Percentiles rank a stretch among this genome's conserved stretches.
Conservation (phyloP, 2,797 vertebrate species). For the Enteromius paludinosus region DNA sequence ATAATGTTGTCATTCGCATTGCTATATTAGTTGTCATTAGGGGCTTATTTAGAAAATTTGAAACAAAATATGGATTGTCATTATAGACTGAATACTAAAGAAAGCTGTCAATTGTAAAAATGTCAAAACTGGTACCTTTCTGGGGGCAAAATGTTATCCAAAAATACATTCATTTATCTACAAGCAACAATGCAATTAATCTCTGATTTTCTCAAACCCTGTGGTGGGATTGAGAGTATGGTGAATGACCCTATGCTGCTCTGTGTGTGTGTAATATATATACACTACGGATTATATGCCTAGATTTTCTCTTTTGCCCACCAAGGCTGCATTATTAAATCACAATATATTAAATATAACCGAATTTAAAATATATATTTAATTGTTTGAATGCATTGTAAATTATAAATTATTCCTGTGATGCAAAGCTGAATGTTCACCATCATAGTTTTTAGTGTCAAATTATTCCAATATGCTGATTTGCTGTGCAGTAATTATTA, state of each 20-base stretch:
- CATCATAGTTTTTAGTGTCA: background rate
- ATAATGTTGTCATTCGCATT: conserved; percentile 18
- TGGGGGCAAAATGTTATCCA: background rate
- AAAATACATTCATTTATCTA: background rate
- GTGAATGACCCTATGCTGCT: background rate
- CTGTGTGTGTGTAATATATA: background rate
- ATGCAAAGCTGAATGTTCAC: background rate
- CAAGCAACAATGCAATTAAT: background rate
- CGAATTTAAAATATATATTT: background rate
- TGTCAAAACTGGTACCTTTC: background rate
- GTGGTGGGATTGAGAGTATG: background rate
- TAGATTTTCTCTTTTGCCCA: background rate
- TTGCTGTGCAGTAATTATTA: background rate
- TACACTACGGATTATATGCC: no score
- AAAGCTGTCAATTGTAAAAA: background rate
- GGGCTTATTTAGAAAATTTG: background rate
- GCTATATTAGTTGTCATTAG: conserved; percentile 27
- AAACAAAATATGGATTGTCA: background rate
- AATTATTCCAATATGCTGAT: background rate
- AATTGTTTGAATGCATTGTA: background rate
- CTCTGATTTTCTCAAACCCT: background rate
- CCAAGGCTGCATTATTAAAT: background rate
- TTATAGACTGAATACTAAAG: background rate
- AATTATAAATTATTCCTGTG: background rate
- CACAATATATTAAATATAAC: background rate